Evolutionary conservation across 2,888 invertebrate species (phyloP).

Genomic region (Tuta absoluta): DNA sequence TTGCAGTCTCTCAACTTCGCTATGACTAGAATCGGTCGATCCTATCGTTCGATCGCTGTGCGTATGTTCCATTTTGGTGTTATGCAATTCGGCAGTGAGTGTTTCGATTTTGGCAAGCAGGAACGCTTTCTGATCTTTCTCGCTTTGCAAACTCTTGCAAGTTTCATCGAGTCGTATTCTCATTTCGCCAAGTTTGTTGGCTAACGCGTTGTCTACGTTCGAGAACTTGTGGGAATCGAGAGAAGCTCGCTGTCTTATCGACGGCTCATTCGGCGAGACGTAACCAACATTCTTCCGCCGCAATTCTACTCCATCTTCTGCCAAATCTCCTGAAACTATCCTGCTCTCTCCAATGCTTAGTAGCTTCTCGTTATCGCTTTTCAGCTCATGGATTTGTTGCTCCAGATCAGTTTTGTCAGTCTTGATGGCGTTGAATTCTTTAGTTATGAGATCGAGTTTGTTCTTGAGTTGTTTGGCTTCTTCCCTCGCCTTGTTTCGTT

Average conservation of each 20-base stretch:
- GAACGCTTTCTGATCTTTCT: constrained; percentile 72
- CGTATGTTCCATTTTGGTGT: constrained; percentile 64
- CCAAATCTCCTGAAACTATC: constrained; percentile 64
- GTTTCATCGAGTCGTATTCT: constrained; percentile 67
- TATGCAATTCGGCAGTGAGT: constrained; percentile 66
- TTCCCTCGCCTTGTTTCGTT: constrained; percentile 95
- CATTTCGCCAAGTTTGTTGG: constrained; percentile 68
- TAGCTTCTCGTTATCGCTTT: constrained; percentile 91
- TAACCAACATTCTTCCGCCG: constrained; percentile 62
- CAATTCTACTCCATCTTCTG: constrained; percentile 70
- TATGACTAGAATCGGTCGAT: constrained; percentile 74
- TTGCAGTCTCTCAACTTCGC: constrained; percentile 71
- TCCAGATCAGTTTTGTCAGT: constrained; percentile 90
- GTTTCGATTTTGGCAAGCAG: constrained; percentile 66
- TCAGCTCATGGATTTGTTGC: constrained; percentile 87
- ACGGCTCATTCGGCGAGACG: constrained; percentile 62
- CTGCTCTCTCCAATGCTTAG: constrained; percentile 76
- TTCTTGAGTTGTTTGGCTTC: constrained; percentile 91
- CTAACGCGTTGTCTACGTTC: constrained; percentile 68
- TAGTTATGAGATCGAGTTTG: constrained; percentile 89
- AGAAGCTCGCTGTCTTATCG: constrained; percentile 65
- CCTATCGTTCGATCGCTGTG: constrained; percentile 70
- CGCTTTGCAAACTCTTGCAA: constrained; percentile 64
- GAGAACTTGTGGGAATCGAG: constrained; percentile 74
- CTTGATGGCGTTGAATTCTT: constrained; percentile 87